These are phyloP conservation scores for Pelmatolapia mariae DNA, from an alignment of 2,113 vertebrate genomes.

Conservation along the genomic window DNA sequence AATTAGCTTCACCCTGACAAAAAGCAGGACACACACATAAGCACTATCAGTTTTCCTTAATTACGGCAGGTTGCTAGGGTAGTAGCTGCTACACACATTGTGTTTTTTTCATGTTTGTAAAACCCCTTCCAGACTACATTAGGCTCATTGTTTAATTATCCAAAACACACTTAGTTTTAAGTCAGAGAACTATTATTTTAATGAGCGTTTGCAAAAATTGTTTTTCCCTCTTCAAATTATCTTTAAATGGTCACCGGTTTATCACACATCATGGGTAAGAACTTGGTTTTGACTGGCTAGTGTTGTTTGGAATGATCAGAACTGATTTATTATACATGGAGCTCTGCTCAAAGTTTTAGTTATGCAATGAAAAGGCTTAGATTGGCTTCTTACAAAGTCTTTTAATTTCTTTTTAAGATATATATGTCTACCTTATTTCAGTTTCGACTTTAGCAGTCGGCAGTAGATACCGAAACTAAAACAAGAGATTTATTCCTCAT, in stretches of 20 bases:
- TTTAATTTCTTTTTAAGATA: not conserved
- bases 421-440: not conserved
- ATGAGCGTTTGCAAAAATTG: not conserved
- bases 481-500: not conserved
- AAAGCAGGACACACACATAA: conserved; percentile 30
- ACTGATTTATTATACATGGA: not conserved
- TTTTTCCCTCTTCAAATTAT: not conserved
- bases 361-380: not conserved
- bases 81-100: not conserved
- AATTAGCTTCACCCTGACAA: not conserved
- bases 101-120: not conserved
- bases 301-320: not conserved
- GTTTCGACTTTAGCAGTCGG: not conserved
- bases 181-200: not conserved
- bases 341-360: not conserved
- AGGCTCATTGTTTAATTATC: not conserved
- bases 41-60: not conserved
- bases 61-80: not conserved
- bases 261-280: not conserved
- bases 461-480: not conserved
- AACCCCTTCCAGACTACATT: not conserved
- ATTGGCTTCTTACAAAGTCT: not conserved
- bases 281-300: not conserved
- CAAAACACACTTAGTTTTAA: not conserved
- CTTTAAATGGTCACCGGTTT: not conserved